Conservation (phyloP, 2,113 vertebrate genomes). For the Syngnathus floridae region DNA sequence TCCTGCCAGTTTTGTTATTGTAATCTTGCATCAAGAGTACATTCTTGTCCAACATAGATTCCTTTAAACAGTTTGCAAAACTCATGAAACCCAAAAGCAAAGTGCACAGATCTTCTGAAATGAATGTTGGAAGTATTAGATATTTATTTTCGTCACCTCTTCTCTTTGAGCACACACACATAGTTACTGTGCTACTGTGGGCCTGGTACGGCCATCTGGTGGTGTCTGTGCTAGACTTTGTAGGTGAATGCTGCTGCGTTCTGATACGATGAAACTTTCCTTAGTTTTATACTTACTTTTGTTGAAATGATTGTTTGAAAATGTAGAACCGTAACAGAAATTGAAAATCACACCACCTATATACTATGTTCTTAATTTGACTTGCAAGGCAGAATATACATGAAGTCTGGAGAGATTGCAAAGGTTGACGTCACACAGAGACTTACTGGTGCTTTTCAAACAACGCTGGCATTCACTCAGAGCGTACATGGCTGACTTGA, state of each 20-base stretch:
- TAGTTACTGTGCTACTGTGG: constrained; percentile 42
- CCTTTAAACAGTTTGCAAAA: not conserved
- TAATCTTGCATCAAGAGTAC: not conserved
- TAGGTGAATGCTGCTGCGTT: constrained; percentile 19
- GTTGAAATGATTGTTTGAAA: too few species aligned
- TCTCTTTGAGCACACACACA: too few species aligned
- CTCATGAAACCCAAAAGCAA: not conserved
- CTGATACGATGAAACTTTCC: not conserved
- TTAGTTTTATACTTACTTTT: too few species aligned
- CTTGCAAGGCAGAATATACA: not conserved
- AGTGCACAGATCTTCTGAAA: too few species aligned
- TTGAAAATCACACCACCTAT: too few species aligned
- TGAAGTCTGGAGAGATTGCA: constrained; percentile 17
- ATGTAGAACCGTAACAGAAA: too few species aligned
- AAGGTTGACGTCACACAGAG: constrained; percentile 59
- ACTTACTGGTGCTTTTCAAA: constrained; percentile 54
- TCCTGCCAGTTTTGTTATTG: not conserved
- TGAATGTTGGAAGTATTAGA: too few species aligned
- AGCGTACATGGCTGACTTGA: constrained; percentile 46
- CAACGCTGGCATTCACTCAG: constrained; percentile 64
- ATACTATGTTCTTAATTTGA: not conserved
- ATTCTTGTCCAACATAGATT: not conserved
- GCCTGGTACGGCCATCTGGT: constrained; percentile 54
- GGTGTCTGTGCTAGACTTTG: constrained; percentile 43
- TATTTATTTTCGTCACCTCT: too few species aligned